Evolutionary conservation across 2,888 invertebrate species (phyloP).

Genomic region (Cyaniris semiargus): DNA sequence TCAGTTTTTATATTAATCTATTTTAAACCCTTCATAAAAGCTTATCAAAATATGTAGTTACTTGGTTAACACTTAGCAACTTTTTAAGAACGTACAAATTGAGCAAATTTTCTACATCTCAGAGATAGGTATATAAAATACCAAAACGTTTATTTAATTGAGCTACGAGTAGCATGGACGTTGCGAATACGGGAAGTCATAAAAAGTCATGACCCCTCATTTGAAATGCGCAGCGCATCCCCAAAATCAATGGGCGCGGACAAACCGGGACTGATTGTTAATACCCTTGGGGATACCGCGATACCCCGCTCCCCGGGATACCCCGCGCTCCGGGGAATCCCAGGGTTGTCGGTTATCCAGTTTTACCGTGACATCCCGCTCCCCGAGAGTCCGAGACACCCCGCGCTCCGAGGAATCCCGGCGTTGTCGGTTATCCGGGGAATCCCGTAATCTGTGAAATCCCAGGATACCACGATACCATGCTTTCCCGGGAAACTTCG

Average conservation of each 20-base stretch:
- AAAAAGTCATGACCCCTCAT: slow-evolving; percentile 31
- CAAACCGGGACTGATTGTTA: slow-evolving; percentile 50
- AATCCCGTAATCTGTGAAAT: too few relatives aligned
- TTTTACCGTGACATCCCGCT: too few relatives aligned
- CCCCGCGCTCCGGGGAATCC: neutral
- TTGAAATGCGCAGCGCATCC: slow-evolving; percentile 37
- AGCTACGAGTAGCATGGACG: neutral
- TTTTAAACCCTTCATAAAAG: too few relatives aligned
- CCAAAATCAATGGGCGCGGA: slow-evolving; percentile 46
- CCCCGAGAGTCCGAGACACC: neutral
- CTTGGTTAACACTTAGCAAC: too few relatives aligned
- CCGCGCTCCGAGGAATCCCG: neutral
- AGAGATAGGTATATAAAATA: too few relatives aligned
- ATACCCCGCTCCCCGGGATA: slow-evolving; percentile 22
- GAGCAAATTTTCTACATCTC: too few relatives aligned
- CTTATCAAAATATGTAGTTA: too few relatives aligned
- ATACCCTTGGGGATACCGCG: slow-evolving; percentile 40
- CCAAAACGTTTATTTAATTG: slow-evolving; percentile 21
- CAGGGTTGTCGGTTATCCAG: neutral
- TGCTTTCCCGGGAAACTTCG: neutral
- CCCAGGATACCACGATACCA: too few relatives aligned
- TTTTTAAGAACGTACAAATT: too few relatives aligned
- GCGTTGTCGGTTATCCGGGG: neutral
- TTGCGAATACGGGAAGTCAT: slow-evolving; percentile 26
- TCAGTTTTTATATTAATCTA: too few relatives aligned